Evolutionary conservation across 1,140 invertebrate species (phyloP).

Genomic region (Hypsibius dujardini): DNA sequence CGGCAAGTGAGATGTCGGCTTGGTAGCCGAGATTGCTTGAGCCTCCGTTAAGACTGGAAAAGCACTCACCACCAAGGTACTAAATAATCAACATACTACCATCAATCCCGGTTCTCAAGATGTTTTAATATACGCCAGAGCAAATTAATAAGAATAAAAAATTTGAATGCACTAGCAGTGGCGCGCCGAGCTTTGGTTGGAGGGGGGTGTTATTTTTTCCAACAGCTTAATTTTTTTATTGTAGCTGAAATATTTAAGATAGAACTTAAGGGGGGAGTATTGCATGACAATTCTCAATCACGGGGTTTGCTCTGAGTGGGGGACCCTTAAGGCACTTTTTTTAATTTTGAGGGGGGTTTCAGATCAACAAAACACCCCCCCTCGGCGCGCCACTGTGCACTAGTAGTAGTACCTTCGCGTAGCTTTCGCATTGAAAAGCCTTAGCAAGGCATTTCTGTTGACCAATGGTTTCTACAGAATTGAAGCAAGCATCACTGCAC

Average conservation of each 20-base stretch:
- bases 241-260: no score
- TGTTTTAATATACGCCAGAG: slow-evolving; percentile 6
- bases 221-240: background rate
- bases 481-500: background rate
- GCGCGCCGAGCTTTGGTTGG: background rate
- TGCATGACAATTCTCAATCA: no score
- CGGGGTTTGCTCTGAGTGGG: no score
- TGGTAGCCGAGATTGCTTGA: background rate
- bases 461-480: background rate
- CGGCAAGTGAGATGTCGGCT: background rate
- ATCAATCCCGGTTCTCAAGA: background rate
- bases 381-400: no score
- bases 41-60: background rate
- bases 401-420: background rate
- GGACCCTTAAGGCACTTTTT: no score
- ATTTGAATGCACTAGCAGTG: background rate
- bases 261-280: no score
- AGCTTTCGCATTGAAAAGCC: background rate
- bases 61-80: background rate
- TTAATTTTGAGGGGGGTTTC: no score
- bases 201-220: background rate
- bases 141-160: background rate
- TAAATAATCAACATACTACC: background rate
- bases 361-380: no score
- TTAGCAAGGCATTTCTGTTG: background rate